Base-by-base conservation (phyloP, 1,140 invertebrate genomes). In the Diploscapter pachys region DNA sequence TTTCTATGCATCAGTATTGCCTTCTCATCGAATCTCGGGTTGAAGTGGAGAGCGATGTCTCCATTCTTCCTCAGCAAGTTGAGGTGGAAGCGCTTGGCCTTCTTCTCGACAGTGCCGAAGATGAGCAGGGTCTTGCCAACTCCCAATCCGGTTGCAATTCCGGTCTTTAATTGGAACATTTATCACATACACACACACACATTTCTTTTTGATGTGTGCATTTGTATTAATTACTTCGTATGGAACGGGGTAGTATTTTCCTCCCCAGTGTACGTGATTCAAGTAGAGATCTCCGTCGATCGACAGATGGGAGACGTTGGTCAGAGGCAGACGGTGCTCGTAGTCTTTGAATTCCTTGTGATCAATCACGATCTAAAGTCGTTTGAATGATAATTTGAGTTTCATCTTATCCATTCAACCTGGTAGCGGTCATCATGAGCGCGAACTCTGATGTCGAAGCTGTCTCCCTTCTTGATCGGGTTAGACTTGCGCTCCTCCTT, bases 301-400 rank as follows among this genome's bases (percentile, higher is more conserved):
- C 48, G 78, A 82, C 48, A 84, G 78, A 75, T 84, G 83, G 55
- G 81, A 78, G 74, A 84, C 75, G 5, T 72, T 74, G 55, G 55
- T 68, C n/a, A 84, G 65, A 8, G 83, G 83, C 8, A 85, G 71
- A 68, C 82, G 84, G 74, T 84, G 80, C 62, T 84, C 80, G 81
- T 81, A 84, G 56, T 82, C 82, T 73, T 84, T 85, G 79, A 84
- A 84, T 68, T 84, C 83, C 75, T 84, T 84, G 59, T 85, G 83
- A 75, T 81, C 71, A 52, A 78, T 62, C 54, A 75, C 75, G 70
- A 78, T 67, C 66, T 74, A 61, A 4, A 72, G 31, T 31, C 31
- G 31, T 31, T 31, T 31, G 31, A 31, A 53, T n/a, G 6, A 13
- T 11, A 71, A 49, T 4, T 69, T 4, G 0, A 9, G 8, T 6